Evolutionary conservation across 2,113 vertebrate species (phyloP), one percentile per base, ranked within the genome.

Genomic region (Siniperca knerii): DNA sequence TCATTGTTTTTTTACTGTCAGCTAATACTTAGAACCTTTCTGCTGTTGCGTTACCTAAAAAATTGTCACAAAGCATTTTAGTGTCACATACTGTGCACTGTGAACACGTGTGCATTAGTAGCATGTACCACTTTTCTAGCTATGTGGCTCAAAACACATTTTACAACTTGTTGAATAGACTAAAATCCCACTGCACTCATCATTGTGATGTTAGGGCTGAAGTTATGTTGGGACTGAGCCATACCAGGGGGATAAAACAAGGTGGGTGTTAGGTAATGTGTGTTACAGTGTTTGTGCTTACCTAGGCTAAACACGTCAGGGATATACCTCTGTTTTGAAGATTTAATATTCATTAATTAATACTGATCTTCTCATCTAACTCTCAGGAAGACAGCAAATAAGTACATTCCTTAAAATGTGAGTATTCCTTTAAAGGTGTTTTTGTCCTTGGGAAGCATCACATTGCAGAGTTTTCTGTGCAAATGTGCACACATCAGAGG

Each of bases 351-450:
- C 29, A 29, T 29, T 29, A 29, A 29, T 29, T 46, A 29, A 58
- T 57, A 65, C 48, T 37, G 42, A 79, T 77, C 62, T 79, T 84
- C 33, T 42, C 33, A 25, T 69, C 35, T 9, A 29, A 68, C 23
- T 57, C 21, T 42, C 8, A 0, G 0, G 3, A 46, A 66, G 21
- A 44, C 23, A 75, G 50, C 29, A 84, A 64, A 29, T 40, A 55
- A 29, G n/a, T 10, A 23, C 1, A n/a, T 77, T 62, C 72, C 20
- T 18, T 35, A 60, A 77, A 75, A 73, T 52, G 23, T 11, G 35
- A 23, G 13, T 73, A 48, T 71, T 61, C 13, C 35, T 65, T 13
- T 57, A 35, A 74, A 42, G 40, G 11, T 9, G n/a, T 12, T 35
- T 21, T 0, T 42, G 15, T 5, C n/a, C 12, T 15, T 10, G 4